Base-by-base conservation (phyloP, 1,140 invertebrate species). In the Hirudo medicinalis region DNA sequence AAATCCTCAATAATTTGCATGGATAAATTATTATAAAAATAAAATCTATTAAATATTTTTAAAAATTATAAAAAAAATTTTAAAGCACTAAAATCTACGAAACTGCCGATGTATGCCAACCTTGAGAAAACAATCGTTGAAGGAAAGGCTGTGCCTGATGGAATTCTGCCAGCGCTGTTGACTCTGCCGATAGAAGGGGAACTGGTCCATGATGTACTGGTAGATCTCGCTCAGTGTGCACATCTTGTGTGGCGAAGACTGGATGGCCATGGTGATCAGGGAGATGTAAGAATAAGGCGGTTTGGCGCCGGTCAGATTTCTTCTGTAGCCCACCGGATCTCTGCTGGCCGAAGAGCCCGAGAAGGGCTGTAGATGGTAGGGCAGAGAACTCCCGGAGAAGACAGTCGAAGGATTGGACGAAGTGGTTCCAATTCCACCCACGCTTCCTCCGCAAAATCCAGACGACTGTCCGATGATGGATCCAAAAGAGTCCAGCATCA, bases 101-200 rank as follows among this genome's bases (percentile, higher is more conserved):
- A 29, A 40, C 8, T 36, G 4, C n/a, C 29, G 13, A n/a, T 15
- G 40, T n/a, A 8, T 15, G 20, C 29, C 29, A 20, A 99, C 93
- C 84, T 99, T 99, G 40, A 99, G 91, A 80, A 99, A 99, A 81
- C 96, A 99, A 80, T 99, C 96, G 85, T 99, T 99, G 83, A 99
- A 99, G 60, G 91, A 94, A n/a, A 87, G 79, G 63, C 84, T 86
- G 79, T 97, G 94, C 67, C 95, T 85, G 75, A 99, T 99, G 0
- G 94, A 97, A 82, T 99, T 99, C 82, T 99, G 96, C 96, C 96
- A 99, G 75, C 94, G 87, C 77, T 88, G 87, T 78, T 97, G 92
- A 79, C 99, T 98, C 81, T 98, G 94, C 74, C 95, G 84, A 81
- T 99, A 99, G 84, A 96, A 99, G 0, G 96, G 81, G 73, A 82